These are phyloP conservation scores for Patella pellucida DNA, from an alignment of 2,888 invertebrate species.

Conservation along the genomic window DNA sequence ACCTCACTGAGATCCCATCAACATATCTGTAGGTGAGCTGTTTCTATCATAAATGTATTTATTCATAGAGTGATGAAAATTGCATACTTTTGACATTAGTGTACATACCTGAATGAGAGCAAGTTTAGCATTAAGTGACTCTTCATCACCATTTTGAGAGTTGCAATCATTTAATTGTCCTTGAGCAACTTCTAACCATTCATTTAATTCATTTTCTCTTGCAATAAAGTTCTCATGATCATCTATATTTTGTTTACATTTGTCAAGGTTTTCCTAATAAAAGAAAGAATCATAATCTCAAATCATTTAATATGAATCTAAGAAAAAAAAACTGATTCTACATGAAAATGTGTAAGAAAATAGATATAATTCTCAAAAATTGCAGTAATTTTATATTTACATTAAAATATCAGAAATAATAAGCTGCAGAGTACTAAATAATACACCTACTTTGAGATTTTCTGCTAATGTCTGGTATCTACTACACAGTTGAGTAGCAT, in stretches of 20 bases:
- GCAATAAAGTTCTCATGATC: constrained; percentile 87
- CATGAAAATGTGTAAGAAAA: not conserved
- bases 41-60: too few species aligned
- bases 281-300: not conserved
- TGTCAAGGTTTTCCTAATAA: constrained; percentile 81
- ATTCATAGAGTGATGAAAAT: too few species aligned
- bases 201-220: constrained; percentile 78
- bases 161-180: constrained; percentile 79
- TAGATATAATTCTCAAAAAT: not conserved
- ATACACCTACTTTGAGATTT: constrained; percentile 49
- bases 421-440: not conserved
- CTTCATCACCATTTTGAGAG: constrained; percentile 88
- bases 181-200: constrained; percentile 82
- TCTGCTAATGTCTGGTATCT: constrained; percentile 77
- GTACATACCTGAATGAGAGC: constrained; percentile 57
- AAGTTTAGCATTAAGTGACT: constrained; percentile 75
- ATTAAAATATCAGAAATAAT: not conserved
- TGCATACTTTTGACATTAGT: too few species aligned
- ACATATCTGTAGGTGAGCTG: too few species aligned
- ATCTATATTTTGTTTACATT: constrained; percentile 86
- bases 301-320: not conserved
- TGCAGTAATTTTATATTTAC: not conserved
- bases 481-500: constrained; percentile 82
- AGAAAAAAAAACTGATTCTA: not conserved
- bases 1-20: too few species aligned